Percentiles rank a stretch among this genome's conserved stretches.
These are phyloP conservation scores for Naja naja DNA, from an alignment of 2,113 vertebrate genomes.

Conservation along the genomic window DNA sequence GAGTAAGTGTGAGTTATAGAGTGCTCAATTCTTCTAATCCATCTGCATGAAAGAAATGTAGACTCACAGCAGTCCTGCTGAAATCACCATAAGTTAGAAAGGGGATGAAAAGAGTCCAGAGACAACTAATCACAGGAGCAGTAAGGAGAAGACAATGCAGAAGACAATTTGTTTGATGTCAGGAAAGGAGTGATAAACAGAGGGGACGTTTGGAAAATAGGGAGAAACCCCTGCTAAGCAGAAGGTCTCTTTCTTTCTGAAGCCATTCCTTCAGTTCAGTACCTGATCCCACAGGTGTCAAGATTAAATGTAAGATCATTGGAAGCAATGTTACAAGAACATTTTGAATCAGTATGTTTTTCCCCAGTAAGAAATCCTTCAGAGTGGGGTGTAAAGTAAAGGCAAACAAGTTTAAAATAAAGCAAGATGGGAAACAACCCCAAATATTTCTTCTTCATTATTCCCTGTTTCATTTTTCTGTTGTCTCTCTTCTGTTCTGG, in stretches of 20 bases:
- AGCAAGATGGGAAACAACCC: neutral
- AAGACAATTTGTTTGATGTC: neutral
- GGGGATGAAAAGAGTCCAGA: constrained; percentile 33
- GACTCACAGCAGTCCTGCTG: constrained; percentile 35
- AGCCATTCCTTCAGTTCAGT: neutral
- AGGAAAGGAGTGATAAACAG: neutral
- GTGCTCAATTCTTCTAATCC: neutral
- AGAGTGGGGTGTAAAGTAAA: neutral
- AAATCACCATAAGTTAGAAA: constrained; percentile 49
- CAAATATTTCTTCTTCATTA: neutral
- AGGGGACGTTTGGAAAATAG: neutral
- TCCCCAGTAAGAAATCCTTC: neutral
- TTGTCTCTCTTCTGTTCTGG: neutral
- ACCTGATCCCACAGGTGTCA: neutral
- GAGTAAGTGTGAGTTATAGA: neutral
- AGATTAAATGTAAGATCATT: neutral
- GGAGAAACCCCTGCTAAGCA: neutral
- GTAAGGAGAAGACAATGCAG: constrained; percentile 39
- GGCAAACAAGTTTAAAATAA: neutral
- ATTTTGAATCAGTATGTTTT: neutral
- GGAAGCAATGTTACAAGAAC: neutral
- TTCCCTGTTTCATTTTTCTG: neutral
- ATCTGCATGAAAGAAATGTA: constrained; percentile 37
- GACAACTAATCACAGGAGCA: constrained; percentile 40
- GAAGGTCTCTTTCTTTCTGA: neutral